Conservation (phyloP, 2,113 vertebrate genomes). For the Osmerus mordax region DNA sequence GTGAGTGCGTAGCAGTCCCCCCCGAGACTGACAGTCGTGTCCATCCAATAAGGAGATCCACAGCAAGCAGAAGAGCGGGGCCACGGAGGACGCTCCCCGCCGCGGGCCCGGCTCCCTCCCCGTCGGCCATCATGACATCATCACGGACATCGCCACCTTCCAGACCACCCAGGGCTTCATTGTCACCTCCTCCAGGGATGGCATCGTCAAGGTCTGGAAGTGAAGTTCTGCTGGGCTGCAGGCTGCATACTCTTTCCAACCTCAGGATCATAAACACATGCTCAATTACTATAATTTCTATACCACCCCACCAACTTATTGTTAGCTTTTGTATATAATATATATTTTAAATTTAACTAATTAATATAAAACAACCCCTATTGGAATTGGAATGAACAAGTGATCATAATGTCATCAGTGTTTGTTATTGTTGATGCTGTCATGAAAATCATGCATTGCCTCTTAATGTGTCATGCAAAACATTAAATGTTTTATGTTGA, state of each 20-base stretch:
- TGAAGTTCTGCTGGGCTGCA: constrained; percentile 47
- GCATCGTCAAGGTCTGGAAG: constrained; percentile 98
- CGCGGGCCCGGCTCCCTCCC: constrained; percentile 90
- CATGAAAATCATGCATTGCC: too few species aligned
- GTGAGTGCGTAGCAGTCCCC: too few species aligned
- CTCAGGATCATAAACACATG: constrained; percentile 5
- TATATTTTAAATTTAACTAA: constrained; percentile 29
- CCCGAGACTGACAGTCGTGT: not conserved
- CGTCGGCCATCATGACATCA: constrained; percentile 93
- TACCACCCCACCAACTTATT: not conserved
- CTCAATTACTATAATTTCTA: not conserved
- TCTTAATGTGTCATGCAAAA: too few species aligned
- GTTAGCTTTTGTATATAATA: constrained; percentile 19
- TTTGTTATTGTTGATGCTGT: too few species aligned
- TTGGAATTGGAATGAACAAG: constrained; percentile 1
- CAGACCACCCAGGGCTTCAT: constrained; percentile 98
- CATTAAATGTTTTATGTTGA: too few species aligned
- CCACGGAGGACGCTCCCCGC: constrained; percentile 86
- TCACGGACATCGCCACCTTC: constrained; percentile 94
- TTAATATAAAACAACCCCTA: constrained; percentile 19
- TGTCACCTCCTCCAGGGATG: constrained; percentile 92
- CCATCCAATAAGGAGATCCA: constrained; percentile 84
- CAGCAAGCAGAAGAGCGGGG: constrained; percentile 90
- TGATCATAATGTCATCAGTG: too few species aligned
- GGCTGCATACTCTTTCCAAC: not conserved